These are phyloP conservation scores for Drosophila pachea DNA, from an alignment of 1,140 invertebrate species.

Conservation along the genomic window DNA sequence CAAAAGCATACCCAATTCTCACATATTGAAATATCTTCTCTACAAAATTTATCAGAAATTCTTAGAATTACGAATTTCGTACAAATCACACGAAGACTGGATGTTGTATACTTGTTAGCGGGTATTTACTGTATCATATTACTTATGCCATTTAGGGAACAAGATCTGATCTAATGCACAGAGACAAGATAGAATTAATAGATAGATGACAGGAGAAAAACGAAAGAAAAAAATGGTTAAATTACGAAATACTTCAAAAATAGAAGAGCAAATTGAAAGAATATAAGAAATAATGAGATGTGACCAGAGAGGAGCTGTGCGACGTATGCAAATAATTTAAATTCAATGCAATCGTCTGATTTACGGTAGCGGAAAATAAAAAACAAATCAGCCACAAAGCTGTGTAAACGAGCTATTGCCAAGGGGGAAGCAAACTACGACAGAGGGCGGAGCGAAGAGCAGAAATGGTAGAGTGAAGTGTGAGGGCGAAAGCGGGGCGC, in stretches of 20 bases:
- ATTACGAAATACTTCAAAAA: slow-evolving; percentile 16
- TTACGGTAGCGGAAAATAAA: not conserved
- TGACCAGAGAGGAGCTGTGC: not conserved
- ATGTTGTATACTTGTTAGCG: not conserved
- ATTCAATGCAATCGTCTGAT: slow-evolving; percentile 2
- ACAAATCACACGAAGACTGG: no score
- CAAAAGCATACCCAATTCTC: no score
- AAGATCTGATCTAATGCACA: slow-evolving; percentile 31
- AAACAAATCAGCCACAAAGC: slow-evolving; percentile 1
- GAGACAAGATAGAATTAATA: not conserved
- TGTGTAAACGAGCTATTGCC: not conserved
- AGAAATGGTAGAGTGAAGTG: not conserved
- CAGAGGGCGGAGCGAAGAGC: no score
- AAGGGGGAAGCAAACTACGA: not conserved
- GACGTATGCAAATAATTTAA: slow-evolving; percentile 11
- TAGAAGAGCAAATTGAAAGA: slow-evolving; percentile 2
- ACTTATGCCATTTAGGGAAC: slow-evolving; percentile 16
- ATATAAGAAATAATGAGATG: not conserved
- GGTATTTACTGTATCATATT: slow-evolving; percentile 7
- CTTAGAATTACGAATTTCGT: no score
- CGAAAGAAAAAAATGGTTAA: not conserved
- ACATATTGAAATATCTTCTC: no score
- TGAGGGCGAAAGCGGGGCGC: not conserved
- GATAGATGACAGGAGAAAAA: slow-evolving; percentile 3
- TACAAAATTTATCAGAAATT: no score